These are phyloP conservation scores for Caenorhabditis inopinata DNA, from an alignment of 1,140 invertebrate genomes.

Conservation along the genomic window DNA sequence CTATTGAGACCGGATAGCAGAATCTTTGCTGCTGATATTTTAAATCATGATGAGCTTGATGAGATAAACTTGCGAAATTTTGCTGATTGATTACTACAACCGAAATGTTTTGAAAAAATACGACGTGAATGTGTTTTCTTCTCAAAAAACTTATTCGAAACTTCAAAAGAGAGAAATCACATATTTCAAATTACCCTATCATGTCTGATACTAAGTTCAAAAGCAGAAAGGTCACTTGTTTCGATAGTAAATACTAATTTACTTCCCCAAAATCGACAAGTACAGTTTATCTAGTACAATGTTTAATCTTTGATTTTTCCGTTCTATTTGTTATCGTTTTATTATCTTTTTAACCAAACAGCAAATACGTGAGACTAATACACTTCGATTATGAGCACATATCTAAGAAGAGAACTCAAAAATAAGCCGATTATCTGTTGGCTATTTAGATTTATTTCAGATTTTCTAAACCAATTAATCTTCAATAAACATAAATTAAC, in stretches of 20 bases:
- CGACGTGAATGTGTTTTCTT: too few species aligned
- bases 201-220: too few species aligned
- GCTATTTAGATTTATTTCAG: too few species aligned
- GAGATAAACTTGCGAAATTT: not conserved
- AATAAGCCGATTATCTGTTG: conserved; percentile 8
- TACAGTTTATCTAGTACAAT: not conserved
- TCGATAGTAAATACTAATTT: too few species aligned
- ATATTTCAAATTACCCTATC: too few species aligned
- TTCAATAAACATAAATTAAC: too few species aligned
- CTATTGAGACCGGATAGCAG: not conserved
- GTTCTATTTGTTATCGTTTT: not conserved
- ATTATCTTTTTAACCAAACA: not conserved
- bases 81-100: not conserved
- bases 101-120: not conserved
- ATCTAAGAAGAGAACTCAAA: not conserved
- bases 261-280: too few species aligned
- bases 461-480: too few species aligned
- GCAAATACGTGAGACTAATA: not conserved
- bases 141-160: too few species aligned
- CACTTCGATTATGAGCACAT: not conserved
- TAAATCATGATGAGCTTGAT: conserved; percentile 26
- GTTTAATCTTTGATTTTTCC: not conserved
- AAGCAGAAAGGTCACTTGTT: too few species aligned
- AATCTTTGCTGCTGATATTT: conserved; percentile 25
- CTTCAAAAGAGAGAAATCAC: too few species aligned